Percentiles rank a stretch among this genome's conserved stretches.
Evolutionary conservation across 2,113 vertebrate species (phyloP).

Genomic region (Neomonachus schauinslandi): DNA sequence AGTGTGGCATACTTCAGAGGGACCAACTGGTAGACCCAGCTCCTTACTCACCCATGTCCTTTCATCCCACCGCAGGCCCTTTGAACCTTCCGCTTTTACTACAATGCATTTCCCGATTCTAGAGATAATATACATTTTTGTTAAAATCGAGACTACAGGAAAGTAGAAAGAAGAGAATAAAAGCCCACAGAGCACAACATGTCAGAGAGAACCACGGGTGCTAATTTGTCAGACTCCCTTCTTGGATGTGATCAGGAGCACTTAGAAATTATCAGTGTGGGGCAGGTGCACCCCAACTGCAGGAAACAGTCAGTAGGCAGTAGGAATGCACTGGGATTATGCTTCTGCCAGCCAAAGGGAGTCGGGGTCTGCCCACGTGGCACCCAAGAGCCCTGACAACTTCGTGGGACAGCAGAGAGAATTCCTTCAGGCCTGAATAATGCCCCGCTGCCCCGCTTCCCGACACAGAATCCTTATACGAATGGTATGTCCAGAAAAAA

Average conservation of each 20-base stretch:
- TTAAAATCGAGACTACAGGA: neutral
- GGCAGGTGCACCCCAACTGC: neutral
- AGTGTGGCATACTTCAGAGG: neutral
- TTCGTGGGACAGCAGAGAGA: neutral
- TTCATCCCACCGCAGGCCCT: neutral
- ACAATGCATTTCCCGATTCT: neutral
- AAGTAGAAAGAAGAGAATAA: neutral
- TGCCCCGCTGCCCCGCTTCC: neutral
- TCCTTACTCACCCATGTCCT: neutral
- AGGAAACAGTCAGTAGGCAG: neutral
- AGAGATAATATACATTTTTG: neutral
- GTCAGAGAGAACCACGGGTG: neutral
- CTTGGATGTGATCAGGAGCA: neutral
- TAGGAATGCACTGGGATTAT: rapidly evolving
- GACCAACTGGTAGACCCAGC: too few relatives aligned
- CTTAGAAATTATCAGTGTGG: neutral
- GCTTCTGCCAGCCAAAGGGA: rapidly evolving
- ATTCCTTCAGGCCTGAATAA: neutral
- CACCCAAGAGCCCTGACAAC: neutral
- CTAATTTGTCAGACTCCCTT: neutral
- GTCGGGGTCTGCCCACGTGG: neutral
- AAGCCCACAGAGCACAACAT: neutral
- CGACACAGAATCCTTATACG: neutral
- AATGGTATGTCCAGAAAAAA: neutral
- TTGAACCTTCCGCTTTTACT: neutral